A percentile compares a stretch with the other conserved stretches of the same genome.
Conservation (phyloP, 2,888 invertebrate genomes). For the Chrysopilus asiliformis region DNA sequence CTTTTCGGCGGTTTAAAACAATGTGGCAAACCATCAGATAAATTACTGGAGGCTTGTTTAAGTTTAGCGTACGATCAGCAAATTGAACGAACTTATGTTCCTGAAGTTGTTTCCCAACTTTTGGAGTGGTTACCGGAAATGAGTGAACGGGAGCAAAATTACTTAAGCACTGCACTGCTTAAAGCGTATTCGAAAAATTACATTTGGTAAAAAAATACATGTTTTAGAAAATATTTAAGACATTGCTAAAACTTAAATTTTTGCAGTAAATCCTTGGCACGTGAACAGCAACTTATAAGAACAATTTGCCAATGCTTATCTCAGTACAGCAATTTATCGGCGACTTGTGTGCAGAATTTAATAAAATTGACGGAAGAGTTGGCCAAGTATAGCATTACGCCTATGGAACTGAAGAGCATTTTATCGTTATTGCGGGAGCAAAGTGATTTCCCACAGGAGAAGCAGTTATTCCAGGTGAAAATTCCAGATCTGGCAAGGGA, state of each 20-base stretch:
- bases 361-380: constrained; percentile 43
- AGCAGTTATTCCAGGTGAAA: constrained; percentile 29
- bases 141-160: constrained; percentile 32
- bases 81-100: constrained; percentile 26
- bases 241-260: constrained; percentile 9
- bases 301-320: constrained; percentile 37
- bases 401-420: constrained; percentile 43
- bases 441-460: constrained; percentile 26
- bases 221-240: constrained; percentile 1
- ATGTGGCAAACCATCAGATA: constrained; percentile 36
- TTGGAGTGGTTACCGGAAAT: constrained; percentile 41
- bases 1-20: constrained; percentile 29
- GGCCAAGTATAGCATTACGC: constrained; percentile 42
- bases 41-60: constrained; percentile 37
- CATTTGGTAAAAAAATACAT: constrained; percentile 29
- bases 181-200: constrained; percentile 39
- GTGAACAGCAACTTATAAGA: constrained; percentile 38
- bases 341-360: constrained; percentile 38
- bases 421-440: constrained; percentile 32
- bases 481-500: too few species aligned
- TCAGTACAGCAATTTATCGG: constrained; percentile 32
- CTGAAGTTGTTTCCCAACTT: constrained; percentile 39
- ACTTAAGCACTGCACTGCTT: constrained; percentile 30
- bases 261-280: constrained; percentile 41
- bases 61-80: constrained; percentile 36